Base-by-base conservation (phyloP, 2,113 vertebrate genomes). In the Pandion haliaetus region DNA sequence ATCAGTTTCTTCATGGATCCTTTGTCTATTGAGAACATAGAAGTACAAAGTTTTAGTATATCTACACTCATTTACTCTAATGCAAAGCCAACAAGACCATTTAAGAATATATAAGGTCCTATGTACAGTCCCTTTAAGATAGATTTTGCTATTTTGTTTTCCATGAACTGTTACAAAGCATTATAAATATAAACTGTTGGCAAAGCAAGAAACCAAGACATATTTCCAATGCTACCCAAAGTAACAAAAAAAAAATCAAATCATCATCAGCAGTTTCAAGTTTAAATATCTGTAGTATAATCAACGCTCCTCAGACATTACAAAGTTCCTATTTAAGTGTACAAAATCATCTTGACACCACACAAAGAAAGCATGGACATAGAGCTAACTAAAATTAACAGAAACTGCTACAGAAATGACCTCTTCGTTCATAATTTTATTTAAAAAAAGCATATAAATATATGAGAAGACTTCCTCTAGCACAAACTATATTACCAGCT, bases 401-500 rank as follows among this genome's bases (percentile, higher is more conserved):
- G 26, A 72, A 79, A 57, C 17, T 87, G 36, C 49, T 74, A 49
- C 16, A 88, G 59, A 95, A 81, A 91, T 82, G 1, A 74, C 58
- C 17, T 49, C 67, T 90, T 89, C 23, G 67, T 90, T 94, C 57
- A 81, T 54, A 92, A 49, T 96, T 88, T 72, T 74, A 76, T 83
- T 82, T 71, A 88, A 76, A 52, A 52, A 62, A 79, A 86, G 66
- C 93, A 36, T 49, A 74, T 70, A 91, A 94, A 82, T 92, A 66
- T 87, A 62, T 20, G 31, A 93, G 69, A 65, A 70, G 74, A 82
- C 40, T 67, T 49, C 72, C 26, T 74, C 50, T 93, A 77, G 76
- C 90, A 96, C 82, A 96, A 76, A 90, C 32, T 91, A 86, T 44
- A 81, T 88, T 93, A 80, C 57, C 47, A 93, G 61, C 40, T 97